Base-by-base conservation (phyloP, 2,797 vertebrate species). In the Knipowitschia caucasica region DNA sequence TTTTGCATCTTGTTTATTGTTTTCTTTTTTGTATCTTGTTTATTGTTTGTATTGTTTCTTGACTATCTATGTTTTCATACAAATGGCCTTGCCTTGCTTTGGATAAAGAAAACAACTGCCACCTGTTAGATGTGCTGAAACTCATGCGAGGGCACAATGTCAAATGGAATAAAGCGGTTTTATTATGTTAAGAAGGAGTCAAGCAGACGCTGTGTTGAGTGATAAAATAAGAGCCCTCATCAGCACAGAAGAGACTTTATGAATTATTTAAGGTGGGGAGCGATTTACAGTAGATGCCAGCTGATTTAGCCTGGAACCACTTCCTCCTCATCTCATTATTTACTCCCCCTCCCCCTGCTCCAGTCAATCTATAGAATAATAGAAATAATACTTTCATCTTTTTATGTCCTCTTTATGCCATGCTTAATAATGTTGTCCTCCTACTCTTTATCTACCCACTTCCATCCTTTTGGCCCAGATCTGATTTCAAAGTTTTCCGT, bases 201-300 rank as follows among this genome's bases (percentile, higher is more conserved):
- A 62, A 55, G 69, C 10, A 42, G 63, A 54, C 27, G 5, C 21
- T 56, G 11, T 36, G 63, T 40, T 17, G 42, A 78, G 72, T 53
- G 31, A 67, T 71, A 56, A 73, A 67, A 71, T 63, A 70, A 75
- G 69, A 69, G 67, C 26, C 6, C 53, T 75, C 61, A 83, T 76
- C 68, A 78, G 76, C 77, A 77, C 44, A 30, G 45, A 69, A 53
- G 75, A 66, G 65, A 69, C 72, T 64, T 45, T 71, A 75, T 86
- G 51, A 85, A 86, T 86, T 85, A 85, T 86, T 83, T 73, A 86
- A 59, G 70, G 57, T 49, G 64, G 26, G 3, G 30, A 71, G 53
- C 68, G 72, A 81, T 81, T 86, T 86, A 82, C 81, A 71, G 84
- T 78, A 82, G 5, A 64, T 17, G 44, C 47, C 65, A 69, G 82